Percentiles rank a stretch among this genome's conserved stretches.
phyloP scores from a whole-genome alignment of 2,797 vertebrate genomes.

The Mus minutoides region DNA sequence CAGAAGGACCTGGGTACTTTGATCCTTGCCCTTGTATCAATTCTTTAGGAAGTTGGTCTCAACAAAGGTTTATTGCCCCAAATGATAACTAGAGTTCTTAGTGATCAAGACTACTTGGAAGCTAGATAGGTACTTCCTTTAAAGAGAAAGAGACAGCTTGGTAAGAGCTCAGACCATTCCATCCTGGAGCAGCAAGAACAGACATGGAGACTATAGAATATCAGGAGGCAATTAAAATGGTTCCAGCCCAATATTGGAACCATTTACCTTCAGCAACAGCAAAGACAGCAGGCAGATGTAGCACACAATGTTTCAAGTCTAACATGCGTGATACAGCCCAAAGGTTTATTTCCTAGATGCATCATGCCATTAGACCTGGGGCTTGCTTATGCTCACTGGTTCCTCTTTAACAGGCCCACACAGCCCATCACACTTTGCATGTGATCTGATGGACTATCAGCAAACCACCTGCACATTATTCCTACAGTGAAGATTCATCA shows the following conservation, averaged over 20 bases:
- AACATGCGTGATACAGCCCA: not conserved
- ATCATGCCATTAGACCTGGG: not conserved
- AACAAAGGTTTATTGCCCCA: constrained; percentile 25
- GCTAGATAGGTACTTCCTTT: constrained; percentile 20
- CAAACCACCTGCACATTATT: constrained; percentile 21
- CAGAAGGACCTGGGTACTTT: constrained; percentile 35
- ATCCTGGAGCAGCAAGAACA: not conserved
- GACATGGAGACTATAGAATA: constrained; percentile 20
- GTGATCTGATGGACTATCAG: not conserved
- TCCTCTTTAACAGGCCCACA: not conserved
- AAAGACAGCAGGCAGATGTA: not conserved
- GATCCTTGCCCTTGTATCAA: not conserved
- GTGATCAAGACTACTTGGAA: constrained; percentile 61
- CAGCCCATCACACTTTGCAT: not conserved
- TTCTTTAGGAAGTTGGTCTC: constrained; percentile 33
- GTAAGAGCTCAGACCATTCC: constrained; percentile 41
- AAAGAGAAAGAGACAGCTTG: constrained; percentile 32
- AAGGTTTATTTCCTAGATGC: not conserved
- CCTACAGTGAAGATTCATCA: constrained; percentile 50
- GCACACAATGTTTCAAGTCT: constrained; percentile 16
- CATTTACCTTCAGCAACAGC: not conserved
- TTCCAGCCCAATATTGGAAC: not conserved
- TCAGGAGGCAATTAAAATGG: not conserved
- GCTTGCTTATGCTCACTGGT: not conserved
- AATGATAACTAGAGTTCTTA: constrained; percentile 49